Evolutionary conservation across 2,797 vertebrate species (phyloP), one percentile per base, ranked within the genome.

Genomic region (Threskiornis aethiopicus): DNA sequence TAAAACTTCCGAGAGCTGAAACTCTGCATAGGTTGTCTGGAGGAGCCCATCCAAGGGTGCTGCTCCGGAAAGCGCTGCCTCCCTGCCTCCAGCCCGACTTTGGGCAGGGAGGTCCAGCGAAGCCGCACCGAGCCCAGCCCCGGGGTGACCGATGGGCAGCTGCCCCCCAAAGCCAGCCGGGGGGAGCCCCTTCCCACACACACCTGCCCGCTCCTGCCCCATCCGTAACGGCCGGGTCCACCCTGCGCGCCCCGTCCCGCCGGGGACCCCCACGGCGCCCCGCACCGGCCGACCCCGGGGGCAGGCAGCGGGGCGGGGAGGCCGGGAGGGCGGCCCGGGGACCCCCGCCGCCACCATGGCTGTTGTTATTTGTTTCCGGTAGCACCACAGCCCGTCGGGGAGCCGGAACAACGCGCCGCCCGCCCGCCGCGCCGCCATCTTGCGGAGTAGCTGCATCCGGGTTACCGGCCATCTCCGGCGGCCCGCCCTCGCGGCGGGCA

Each of bases 291-390:
- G 31, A 64, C 16, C 8, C 8, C 25, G 18, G 25, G 31, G 11
- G 16, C 31, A 31, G 26, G 24, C 76, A 11, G 37, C 16, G 19
- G 22, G 18, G 14, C 15, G 49, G 17, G 46, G 44, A 55, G 16
- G 20, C 31, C 17, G 21, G 46, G 44, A 55, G 16, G 16, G 25
- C 17, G 13, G 29, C 49, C 44, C 20, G 46, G 71, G 67, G 41
- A 29, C 78, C 65, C 73, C 78, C 55, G 3, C 47, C 49, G 37
- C 44, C 78, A 71, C 66, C 44, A 64, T 2, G 66, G 42, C 75
- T 67, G 81, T 71, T 58, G 83, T 88, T 93, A 85, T 83, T 88
- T 86, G 92, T 89, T 95, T 91, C 95, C 87, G 87, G 94, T 89
- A 94, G 84, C 84, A 86, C 72, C 64, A 77, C 62, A 67, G 66